Conservation (phyloP, 2,888 invertebrate species). For the Octodonta nipae region DNA sequence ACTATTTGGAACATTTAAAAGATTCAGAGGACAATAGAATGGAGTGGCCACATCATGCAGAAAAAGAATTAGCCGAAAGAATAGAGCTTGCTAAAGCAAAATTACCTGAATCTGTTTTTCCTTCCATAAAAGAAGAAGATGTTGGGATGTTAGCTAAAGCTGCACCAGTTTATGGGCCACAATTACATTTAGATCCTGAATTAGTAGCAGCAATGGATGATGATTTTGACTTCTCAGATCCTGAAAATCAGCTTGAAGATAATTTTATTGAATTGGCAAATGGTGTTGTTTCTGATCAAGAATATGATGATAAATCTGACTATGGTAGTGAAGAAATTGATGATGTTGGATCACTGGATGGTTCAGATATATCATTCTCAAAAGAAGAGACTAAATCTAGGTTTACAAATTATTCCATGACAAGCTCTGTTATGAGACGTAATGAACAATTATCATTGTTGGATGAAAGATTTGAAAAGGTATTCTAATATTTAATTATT, state of each 20-base stretch:
- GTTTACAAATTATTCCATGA: constrained; percentile 88
- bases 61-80: constrained; percentile 17
- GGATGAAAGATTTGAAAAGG: constrained; percentile 81
- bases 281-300: constrained; percentile 37
- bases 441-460: constrained; percentile 70
- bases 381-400: constrained; percentile 73
- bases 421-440: constrained; percentile 75
- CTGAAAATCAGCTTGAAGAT: constrained; percentile 77
- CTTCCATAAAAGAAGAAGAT: constrained; percentile 57
- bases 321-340: constrained; percentile 29
- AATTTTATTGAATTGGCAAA: constrained; percentile 80
- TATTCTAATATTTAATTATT: no score
- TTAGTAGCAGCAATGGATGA: constrained; percentile 86
- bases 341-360: constrained; percentile 36
- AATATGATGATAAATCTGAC: constrained; percentile 36
- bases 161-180: constrained; percentile 45
- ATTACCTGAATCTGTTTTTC: constrained; percentile 24
- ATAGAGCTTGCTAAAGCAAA: constrained; percentile 10
- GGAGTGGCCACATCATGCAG: constrained; percentile 36
- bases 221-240: constrained; percentile 75
- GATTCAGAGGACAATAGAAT: constrained; percentile 44
- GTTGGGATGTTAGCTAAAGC: constrained; percentile 73
- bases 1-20: constrained; percentile 84
- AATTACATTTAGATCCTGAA: constrained; percentile 78
- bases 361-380: constrained; percentile 35